Base-by-base conservation (phyloP, 2,888 invertebrate species). In the Halocaridina rubra region DNA sequence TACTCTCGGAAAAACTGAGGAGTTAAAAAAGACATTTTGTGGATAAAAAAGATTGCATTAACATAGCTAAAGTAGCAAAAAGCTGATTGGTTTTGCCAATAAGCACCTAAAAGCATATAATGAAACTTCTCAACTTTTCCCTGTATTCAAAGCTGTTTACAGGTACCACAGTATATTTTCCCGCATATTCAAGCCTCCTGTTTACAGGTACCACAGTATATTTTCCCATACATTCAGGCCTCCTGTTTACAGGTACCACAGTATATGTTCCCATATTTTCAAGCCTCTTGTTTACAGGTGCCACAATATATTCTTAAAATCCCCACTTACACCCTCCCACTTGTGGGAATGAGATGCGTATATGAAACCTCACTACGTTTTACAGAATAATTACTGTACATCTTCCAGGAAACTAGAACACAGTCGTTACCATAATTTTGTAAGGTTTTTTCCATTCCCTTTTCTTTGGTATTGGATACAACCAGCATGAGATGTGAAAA, bases 21-120 rank as follows among this genome's bases (percentile, higher is more conserved):
- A n/a, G n/a, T n/a, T n/a, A n/a, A n/a, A n/a, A n/a, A n/a, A n/a
- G n/a, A n/a, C n/a, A n/a, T n/a, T n/a, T n/a, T n/a, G n/a, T 5
- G 67, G 67, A 46, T 19, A 27, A 27, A 59, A 61, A 61, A 77
- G 30, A 32, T 33, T 77, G 76, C 76, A 29, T 13, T 77, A 77
- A 77, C 29, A 61, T 16, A 77, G 76, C 61, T 39, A 33, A 24
- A 22, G 72, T 39, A 46, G 72, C 22, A 53, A 79, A 53, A 79
- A 69, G 67, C 64, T 46, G 39, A 46, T 46, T 67, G 39, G 78
- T 72, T n/a, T 80, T 57, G 80, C 80, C 72, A 72, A 80, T 80
- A 80, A 80, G 80, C 80, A 80, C 80, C 80, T 80, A 80, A 80
- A n/a, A 80, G 80, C 80, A 33, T 33, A 74, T 72, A 80, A 46